Evolutionary conservation across 2,888 invertebrate genomes (phyloP).

Genomic region (Dorcus hopei): DNA sequence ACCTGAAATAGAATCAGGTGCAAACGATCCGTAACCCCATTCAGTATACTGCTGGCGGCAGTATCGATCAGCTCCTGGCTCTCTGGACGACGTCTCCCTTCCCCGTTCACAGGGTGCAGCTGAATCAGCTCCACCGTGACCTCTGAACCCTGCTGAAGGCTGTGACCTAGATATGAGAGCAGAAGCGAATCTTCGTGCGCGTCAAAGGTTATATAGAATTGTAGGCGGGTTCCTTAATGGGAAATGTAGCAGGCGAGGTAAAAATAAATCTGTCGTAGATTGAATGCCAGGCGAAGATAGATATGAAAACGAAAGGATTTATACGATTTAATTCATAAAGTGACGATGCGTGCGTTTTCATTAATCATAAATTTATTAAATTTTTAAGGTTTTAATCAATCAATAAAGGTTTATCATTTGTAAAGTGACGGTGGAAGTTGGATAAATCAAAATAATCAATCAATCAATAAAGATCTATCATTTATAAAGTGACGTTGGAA

Average conservation of each 20-base stretch:
- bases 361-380: no score
- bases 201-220: conserved; percentile 15
- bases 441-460: no score
- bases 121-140: conserved; percentile 29
- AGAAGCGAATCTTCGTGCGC: conserved; percentile 12
- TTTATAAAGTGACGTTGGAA: no score
- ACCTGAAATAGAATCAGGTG: not conserved
- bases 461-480: no score
- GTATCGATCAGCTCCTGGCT: not conserved
- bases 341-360: no score
- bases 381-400: no score
- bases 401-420: no score
- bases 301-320: no score
- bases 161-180: conserved; percentile 26
- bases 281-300: no score
- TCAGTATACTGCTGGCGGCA: not conserved
- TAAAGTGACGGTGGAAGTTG: no score
- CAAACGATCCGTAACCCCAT: not conserved
- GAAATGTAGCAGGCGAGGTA: not conserved
- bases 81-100: conserved; percentile 11
- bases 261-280: no score
- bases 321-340: no score
- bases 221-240: not conserved
- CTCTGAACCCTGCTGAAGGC: conserved; percentile 32
- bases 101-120: conserved; percentile 24